Conservation (phyloP, 37 sponge, comb jelly and placozoan species). For the Cliona cf. orientalis region DNA sequence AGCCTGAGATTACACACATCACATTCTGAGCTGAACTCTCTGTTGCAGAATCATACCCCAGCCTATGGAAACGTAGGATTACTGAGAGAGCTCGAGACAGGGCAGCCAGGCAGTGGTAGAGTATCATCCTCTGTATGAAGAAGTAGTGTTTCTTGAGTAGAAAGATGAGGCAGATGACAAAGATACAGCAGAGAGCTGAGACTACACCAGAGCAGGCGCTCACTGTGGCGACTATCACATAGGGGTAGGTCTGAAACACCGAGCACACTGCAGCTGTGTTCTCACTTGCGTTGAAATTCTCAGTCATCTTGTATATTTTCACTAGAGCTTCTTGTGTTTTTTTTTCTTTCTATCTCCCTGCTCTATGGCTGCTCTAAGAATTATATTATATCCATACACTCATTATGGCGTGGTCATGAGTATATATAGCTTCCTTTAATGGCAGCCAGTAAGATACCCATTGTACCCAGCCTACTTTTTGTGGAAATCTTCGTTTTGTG, state of each 20-base stretch:
- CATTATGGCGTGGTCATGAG: too few species aligned
- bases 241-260: not conserved
- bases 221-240: slow-evolving; percentile 11
- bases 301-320: too few species aligned
- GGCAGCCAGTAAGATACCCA: too few species aligned
- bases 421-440: too few species aligned
- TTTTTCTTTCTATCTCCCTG: too few species aligned
- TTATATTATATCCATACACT: too few species aligned
- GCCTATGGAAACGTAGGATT: slow-evolving; percentile 18
- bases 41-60: not conserved
- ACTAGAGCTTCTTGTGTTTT: too few species aligned
- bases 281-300: too few species aligned
- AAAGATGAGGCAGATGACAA: slow-evolving; percentile 66
- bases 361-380: too few species aligned
- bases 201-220: slow-evolving; percentile 4
- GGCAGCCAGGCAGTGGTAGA: slow-evolving; percentile 75
- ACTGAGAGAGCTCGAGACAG: slow-evolving; percentile 33
- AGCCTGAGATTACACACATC: slow-evolving; percentile 30
- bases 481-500: too few species aligned
- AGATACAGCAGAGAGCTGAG: slow-evolving; percentile 32
- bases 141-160: slow-evolving; percentile 80
- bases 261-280: too few species aligned
- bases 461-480: too few species aligned
- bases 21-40: not conserved
- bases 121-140: slow-evolving; percentile 83